Evolutionary conservation across 1,140 invertebrate genomes (phyloP), one percentile per base, ranked within the genome.

Genomic region (Anastrepha obliqua): DNA sequence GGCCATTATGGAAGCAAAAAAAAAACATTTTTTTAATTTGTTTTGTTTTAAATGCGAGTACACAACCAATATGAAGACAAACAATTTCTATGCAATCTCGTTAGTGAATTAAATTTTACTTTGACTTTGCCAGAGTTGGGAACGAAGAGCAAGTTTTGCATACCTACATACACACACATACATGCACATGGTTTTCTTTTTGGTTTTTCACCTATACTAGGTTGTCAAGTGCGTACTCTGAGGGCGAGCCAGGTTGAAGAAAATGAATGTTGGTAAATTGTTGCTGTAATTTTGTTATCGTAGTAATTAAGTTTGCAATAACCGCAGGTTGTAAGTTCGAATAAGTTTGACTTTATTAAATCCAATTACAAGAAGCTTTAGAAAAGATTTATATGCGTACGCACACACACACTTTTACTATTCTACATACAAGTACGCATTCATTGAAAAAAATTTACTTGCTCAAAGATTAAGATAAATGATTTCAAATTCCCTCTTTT

Each of bases 231-330:
- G 3, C 17, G 0, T 5, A 17, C 20, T 20, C 13, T 29, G 65
- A 39, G 8, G 29, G 65, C 13, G 65, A 11, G 13, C 29, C 20
- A 70, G 29, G 62, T 0, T 11, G 65, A 39, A 67, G 39, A 67
- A 20, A 3, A 3, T 39, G 65, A 20, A 67, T 39, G 29, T 42
- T 42, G 3, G 29, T 39, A 67, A 67, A 42, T 67, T 67, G 65
- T 67, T 67, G 65, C 17, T 74, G 67, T 44, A 74, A 47, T 44
- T 44, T 29, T 15, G 42, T 67, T 74, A 74, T 74, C 47, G 39
- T 81, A 58, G 55, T 81, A 81, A 81, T 81, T 81, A 81, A 81
- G 44, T 51, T 81, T 15, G 74, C 74, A 81, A 81, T 81, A 81
- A 81, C 74, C 74, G 74, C 74, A 81, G 9, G 47, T 11, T 51